Conservation (phyloP, 30 jellyfish, hydroid and myxozoan genomes). For the Rhopilema esculentum region DNA sequence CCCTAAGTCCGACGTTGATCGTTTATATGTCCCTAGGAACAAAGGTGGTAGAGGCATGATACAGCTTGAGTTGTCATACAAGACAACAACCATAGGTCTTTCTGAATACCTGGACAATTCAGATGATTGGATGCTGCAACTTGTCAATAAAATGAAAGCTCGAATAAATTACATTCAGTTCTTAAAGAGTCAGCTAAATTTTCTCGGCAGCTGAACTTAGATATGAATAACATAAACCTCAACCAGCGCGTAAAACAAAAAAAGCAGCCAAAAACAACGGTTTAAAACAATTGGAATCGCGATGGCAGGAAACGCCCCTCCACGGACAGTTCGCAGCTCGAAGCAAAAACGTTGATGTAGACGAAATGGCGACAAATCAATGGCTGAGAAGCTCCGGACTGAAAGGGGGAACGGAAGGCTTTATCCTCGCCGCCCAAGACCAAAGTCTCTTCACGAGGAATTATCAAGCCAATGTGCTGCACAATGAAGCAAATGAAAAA, state of each 20-base stretch:
- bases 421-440: constrained; percentile 8
- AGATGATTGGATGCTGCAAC: constrained; percentile 20
- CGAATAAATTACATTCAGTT: constrained; percentile 6
- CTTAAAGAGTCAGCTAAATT: neutral
- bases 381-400: constrained; percentile 29
- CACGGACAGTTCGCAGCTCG: constrained; percentile 45
- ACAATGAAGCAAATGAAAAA: constrained; percentile 38
- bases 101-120: neutral
- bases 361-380: constrained; percentile 11
- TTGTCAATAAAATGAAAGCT: neutral
- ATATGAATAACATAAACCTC: no score
- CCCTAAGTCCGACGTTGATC: constrained; percentile 35
- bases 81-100: neutral
- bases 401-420: constrained; percentile 7
- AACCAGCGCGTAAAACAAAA: no score
- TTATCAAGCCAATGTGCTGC: constrained; percentile 6
- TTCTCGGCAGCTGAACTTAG: neutral
- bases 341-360: constrained; percentile 1
- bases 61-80: constrained; percentile 1
- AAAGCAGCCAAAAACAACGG: no score
- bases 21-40: constrained; percentile 12
- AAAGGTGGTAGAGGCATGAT: constrained; percentile 41
- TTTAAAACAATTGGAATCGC: no score
- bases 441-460: neutral
- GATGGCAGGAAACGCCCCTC: constrained; percentile 21